Conservation (phyloP, 2,888 invertebrate species). For the Chaitophorus viminalis region DNA sequence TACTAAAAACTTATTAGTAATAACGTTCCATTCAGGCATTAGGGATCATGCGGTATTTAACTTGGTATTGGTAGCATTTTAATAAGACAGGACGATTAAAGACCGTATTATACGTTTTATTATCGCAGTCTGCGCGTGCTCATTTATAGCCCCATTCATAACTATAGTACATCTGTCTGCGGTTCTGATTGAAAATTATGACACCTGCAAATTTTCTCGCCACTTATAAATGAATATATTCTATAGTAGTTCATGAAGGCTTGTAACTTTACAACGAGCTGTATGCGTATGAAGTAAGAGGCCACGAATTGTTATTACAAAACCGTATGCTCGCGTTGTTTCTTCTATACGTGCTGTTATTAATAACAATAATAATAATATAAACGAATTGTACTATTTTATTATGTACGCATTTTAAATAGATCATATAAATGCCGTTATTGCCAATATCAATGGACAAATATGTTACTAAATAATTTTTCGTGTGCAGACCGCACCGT, state of each 20-base stretch:
- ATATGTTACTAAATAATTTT: slow-evolving; percentile 37
- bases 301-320: slow-evolving; percentile 33
- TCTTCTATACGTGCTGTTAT: slow-evolving; percentile 1
- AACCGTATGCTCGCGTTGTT: slow-evolving; percentile 21
- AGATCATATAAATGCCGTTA: slow-evolving; percentile 9
- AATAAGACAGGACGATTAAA: background rate
- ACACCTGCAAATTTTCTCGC: background rate
- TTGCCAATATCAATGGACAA: slow-evolving; percentile 24
- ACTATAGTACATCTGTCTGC: background rate
- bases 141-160: background rate
- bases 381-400: slow-evolving; percentile 16
- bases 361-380: slow-evolving; percentile 20
- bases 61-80: background rate
- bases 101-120: background rate
- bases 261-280: background rate
- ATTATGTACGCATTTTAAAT: slow-evolving; percentile 26
- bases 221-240: background rate
- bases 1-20: background rate
- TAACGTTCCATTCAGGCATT: background rate
- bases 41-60: background rate
- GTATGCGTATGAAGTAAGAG: slow-evolving; percentile 11
- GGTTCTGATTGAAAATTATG: background rate
- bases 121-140: background rate
- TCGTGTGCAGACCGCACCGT: slow-evolving; percentile 15
- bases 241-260: background rate